These are phyloP conservation scores for Hydraecia micacea DNA, from an alignment of 2,888 invertebrate genomes.

Conservation along the genomic window DNA sequence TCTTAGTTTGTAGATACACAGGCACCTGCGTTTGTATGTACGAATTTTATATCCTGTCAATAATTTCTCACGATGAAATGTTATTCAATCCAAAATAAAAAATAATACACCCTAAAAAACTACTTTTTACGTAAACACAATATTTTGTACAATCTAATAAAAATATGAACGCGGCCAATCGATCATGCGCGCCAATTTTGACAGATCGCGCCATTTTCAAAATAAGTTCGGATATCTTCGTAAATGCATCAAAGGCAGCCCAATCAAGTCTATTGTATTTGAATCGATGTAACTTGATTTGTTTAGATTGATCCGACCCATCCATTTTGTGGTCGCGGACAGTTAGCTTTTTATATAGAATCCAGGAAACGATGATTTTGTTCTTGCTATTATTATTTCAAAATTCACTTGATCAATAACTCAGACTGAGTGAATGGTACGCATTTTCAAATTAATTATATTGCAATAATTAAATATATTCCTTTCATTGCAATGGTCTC, in stretches of 20 bases:
- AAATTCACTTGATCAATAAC: background rate
- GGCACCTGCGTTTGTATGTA: conserved; percentile 11
- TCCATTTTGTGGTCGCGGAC: conserved; percentile 79
- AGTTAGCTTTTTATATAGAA: conserved; percentile 65
- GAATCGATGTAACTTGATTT: conserved; percentile 76
- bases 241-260: conserved; percentile 75
- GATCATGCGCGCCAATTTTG: conserved; percentile 79
- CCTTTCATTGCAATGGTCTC: background rate
- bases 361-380: conserved; percentile 72
- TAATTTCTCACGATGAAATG: conserved; percentile 48
- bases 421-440: background rate
- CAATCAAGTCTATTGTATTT: conserved; percentile 84
- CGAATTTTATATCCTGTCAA: background rate
- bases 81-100: conserved; percentile 25
- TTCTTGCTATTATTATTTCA: conserved; percentile 21
- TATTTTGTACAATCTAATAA: conserved; percentile 59
- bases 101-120: conserved; percentile 1
- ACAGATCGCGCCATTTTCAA: conserved; percentile 76
- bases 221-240: conserved; percentile 75
- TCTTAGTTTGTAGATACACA: background rate
- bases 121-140: conserved; percentile 52
- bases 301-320: conserved; percentile 84
- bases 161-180: conserved; percentile 71
- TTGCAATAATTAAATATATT: background rate
- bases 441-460: background rate